Conservation (phyloP, 2,888 invertebrate genomes). For the Aromia moschata region DNA sequence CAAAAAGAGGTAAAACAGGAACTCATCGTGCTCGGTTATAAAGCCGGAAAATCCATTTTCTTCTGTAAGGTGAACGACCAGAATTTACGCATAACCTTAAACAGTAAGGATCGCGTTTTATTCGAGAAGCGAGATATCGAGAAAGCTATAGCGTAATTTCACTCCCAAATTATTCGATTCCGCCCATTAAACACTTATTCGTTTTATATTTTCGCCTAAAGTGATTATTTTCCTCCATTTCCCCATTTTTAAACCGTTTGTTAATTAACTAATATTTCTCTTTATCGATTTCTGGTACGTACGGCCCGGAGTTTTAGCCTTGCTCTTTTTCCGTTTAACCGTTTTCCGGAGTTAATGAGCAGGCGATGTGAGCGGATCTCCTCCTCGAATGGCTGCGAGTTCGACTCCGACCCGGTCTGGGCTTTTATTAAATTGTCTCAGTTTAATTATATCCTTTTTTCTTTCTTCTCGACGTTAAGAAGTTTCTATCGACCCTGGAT, state of each 20-base stretch:
- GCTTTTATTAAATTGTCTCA: conserved; percentile 46
- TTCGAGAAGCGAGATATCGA: too few relatives aligned
- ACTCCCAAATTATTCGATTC: too few relatives aligned
- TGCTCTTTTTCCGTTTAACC: conserved; percentile 39
- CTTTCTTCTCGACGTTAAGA: not conserved
- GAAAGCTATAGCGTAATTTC: too few relatives aligned
- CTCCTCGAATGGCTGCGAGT: conserved; percentile 33
- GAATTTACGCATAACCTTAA: too few relatives aligned
- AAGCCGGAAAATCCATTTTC: too few relatives aligned
- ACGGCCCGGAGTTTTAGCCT: conserved; percentile 32
- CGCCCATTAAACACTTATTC: too few relatives aligned
- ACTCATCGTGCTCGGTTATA: too few relatives aligned
- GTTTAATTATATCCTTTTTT: conserved; percentile 38
- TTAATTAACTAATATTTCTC: conserved; percentile 29
- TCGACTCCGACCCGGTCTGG: conserved; percentile 36
- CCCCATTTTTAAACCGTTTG: conserved; percentile 15
- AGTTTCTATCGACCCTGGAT: not conserved
- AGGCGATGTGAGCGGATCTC: conserved; percentile 40
- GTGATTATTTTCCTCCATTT: conserved; percentile 13
- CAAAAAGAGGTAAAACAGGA: too few relatives aligned
- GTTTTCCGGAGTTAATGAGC: conserved; percentile 44
- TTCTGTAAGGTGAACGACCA: too few relatives aligned
- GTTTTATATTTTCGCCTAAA: conserved; percentile 12
- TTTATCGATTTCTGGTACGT: conserved; percentile 33
- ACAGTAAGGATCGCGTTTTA: too few relatives aligned